These are phyloP conservation scores for Varecia variegata DNA, from an alignment of 2,797 vertebrate genomes.

Conservation along the genomic window DNA sequence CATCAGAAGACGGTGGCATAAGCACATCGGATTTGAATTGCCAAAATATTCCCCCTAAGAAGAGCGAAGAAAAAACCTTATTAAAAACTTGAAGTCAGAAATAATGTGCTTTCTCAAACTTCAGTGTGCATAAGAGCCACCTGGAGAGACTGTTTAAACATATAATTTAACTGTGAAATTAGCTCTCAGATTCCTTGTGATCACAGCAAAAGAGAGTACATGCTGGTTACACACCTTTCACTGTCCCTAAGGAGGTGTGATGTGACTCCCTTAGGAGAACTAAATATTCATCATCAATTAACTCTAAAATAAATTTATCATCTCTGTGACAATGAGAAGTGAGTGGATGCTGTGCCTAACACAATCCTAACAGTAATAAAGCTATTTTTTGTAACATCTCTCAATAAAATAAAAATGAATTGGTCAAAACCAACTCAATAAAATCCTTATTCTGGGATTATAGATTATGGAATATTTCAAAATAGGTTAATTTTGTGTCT, in stretches of 20 bases:
- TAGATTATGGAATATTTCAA: not conserved
- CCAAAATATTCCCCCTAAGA: not conserved
- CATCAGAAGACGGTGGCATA: not conserved
- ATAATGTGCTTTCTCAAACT: not conserved
- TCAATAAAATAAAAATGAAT: too few species aligned
- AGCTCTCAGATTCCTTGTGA: not conserved
- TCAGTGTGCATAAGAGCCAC: not conserved
- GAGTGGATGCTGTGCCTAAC: not conserved
- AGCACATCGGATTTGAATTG: not conserved
- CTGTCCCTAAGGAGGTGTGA: not conserved
- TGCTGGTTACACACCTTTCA: not conserved
- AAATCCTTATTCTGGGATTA: slow-evolving; percentile 32
- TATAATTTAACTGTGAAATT: slow-evolving; percentile 1
- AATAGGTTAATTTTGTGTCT: slow-evolving; percentile 45
- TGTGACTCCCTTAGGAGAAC: not conserved
- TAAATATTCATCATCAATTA: not conserved
- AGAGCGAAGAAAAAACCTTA: not conserved
- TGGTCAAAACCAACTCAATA: slow-evolving; percentile 34
- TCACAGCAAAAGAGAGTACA: not conserved
- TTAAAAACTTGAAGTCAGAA: not conserved
- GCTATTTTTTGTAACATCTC: not conserved
- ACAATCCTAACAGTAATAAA: not conserved
- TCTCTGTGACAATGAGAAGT: not conserved
- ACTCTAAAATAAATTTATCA: slow-evolving; percentile 24
- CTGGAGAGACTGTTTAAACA: not conserved